Base-by-base conservation (phyloP, 2,797 vertebrate species). In the Synaphobranchus kaupii region DNA sequence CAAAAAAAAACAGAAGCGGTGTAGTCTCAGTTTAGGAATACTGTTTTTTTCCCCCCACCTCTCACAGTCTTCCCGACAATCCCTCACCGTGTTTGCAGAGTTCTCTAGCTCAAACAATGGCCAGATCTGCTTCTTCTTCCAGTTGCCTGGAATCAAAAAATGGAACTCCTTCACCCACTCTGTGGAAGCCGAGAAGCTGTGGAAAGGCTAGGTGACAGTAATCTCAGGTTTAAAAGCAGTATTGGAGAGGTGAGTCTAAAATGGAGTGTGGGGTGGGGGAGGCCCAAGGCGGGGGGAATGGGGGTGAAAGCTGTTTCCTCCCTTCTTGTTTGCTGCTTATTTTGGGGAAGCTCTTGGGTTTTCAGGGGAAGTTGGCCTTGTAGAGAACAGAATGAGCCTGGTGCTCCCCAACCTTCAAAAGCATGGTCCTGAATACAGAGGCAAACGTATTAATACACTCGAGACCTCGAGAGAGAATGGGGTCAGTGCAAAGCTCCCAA, bases 391-490 rank as follows among this genome's bases (percentile, higher is more conserved):
- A 98, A 91, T 99, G 98, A 0, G 98, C 98, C 0, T 98, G 97
- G 89, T 99, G 99, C 86, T 99, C 99, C 91, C 99, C 99, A 92
- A 99, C 98, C 94, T 99, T 99, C 88, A 99, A 96, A 17, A 98
- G 98, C 98, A 99, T 99, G 0, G 98, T 99, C 82, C 98, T 98
- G 9, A 99, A 99, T 88, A 99, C 98, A 0, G 98, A 98, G 0
- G 98, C 98, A 94, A 99, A 99, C 94, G 99, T 99, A 93, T 99
- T 99, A 95, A 99, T 99, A 95, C 99, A 99, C 94, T 99, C 98
- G 39, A 0, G 98, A 99, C 91, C 98, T 99, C 0, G 73, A 76
- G 34, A 76, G 82, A 22, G 31, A 71, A 7, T 31, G 39, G 10
- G 31, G 60, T 86, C 84, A 78, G 39, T 60, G 13, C 31, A 56